Conservation (phyloP, 1,140 invertebrate species). For the Zaprionus camerounensis region DNA sequence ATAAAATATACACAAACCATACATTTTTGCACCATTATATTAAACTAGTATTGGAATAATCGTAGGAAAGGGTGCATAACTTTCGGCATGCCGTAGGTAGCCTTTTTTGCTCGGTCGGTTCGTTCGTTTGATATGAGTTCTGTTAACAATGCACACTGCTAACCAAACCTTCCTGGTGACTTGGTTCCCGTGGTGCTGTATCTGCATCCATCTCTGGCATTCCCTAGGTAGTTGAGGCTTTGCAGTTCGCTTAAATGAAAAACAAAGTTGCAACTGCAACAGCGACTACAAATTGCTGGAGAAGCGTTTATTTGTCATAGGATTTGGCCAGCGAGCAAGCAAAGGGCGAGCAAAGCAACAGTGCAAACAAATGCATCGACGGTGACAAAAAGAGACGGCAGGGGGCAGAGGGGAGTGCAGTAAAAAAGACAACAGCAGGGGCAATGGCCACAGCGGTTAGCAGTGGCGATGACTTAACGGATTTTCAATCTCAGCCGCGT, state of each 20-base stretch:
- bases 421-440: conserved; percentile 23
- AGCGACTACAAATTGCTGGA: conserved; percentile 62
- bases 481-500: conserved; percentile 76
- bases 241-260: conserved; percentile 70
- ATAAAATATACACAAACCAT: too few relatives aligned
- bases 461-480: conserved; percentile 80
- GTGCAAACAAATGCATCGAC: conserved; percentile 63
- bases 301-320: conserved; percentile 79
- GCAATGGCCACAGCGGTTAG: conserved; percentile 73
- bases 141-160: too few relatives aligned
- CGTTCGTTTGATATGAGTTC: too few relatives aligned
- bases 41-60: too few relatives aligned
- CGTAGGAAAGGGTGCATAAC: too few relatives aligned
- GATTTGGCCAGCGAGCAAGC: conserved; percentile 60
- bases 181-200: neutral
- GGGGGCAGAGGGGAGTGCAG: conserved; percentile 12
- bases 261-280: conserved; percentile 63
- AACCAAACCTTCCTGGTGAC: neutral
- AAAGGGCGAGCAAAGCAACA: conserved; percentile 65
- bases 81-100: too few relatives aligned
- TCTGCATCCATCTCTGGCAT: conserved; percentile 26
- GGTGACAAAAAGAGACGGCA: conserved; percentile 3
- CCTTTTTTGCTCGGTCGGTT: too few relatives aligned
- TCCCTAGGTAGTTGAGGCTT: conserved; percentile 29
- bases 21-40: too few relatives aligned